A percentile compares a stretch with the other conserved stretches of the same genome.
phyloP scores from a whole-genome alignment of 2,797 vertebrate genomes.

The Pyrocephalus nanus region DNA sequence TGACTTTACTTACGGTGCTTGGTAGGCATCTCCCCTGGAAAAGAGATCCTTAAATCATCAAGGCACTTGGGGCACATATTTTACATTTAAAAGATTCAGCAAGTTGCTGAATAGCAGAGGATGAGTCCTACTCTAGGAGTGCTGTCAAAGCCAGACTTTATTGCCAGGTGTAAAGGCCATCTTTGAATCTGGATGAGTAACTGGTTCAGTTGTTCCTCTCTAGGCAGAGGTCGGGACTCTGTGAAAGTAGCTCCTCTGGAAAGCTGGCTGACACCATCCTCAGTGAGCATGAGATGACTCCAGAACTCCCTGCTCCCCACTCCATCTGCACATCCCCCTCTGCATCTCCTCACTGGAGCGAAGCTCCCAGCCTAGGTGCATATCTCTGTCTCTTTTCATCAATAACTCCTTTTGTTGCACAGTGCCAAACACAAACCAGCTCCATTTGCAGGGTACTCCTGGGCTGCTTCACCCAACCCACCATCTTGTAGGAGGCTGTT shows the following conservation, averaged over 20 bases:
- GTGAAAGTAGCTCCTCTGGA: background rate
- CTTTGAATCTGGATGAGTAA: background rate
- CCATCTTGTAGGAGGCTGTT: background rate
- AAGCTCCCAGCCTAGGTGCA: background rate
- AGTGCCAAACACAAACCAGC: background rate
- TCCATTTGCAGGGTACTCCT: background rate
- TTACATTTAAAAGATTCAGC: background rate
- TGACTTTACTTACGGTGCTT: background rate
- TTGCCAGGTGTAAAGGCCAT: background rate
- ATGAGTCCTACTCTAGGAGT: background rate
- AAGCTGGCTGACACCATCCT: background rate
- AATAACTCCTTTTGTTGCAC: background rate
- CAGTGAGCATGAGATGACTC: background rate
- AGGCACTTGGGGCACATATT: background rate
- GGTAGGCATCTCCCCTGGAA: background rate
- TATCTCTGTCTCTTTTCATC: background rate
- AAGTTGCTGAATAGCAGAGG: background rate
- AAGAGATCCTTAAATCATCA: background rate
- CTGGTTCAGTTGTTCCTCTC: background rate
- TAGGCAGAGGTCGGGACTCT: rapidly evolving
- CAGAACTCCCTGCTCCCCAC: rapidly evolving
- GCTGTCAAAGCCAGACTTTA: background rate
- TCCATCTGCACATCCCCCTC: background rate
- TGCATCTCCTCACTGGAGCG: rapidly evolving
- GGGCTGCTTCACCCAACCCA: background rate